A percentile compares a stretch with the other conserved stretches of the same genome.
phyloP scores from a whole-genome alignment of 30 jellyfish, hydroid and myxozoan species.

The Aurelia sp. region DNA sequence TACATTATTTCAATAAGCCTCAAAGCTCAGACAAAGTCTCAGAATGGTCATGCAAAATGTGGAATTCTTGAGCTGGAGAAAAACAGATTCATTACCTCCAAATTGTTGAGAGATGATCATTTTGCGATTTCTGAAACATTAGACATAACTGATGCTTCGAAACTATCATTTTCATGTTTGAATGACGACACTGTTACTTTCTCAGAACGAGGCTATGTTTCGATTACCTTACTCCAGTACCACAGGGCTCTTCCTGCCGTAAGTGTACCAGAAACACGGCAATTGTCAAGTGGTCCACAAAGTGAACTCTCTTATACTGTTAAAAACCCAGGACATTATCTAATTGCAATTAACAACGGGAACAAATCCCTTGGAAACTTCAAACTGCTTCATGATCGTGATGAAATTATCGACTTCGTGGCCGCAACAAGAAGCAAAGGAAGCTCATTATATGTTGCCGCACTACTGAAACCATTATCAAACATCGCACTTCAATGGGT shows the following conservation, averaged over 20 bases:
- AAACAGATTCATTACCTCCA: background rate
- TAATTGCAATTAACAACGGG: background rate
- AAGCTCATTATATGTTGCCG: background rate
- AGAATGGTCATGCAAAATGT: background rate
- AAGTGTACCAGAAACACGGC: background rate
- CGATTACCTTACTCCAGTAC: constrained; percentile 38
- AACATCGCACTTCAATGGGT: background rate
- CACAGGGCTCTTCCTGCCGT: background rate
- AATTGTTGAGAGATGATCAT: background rate
- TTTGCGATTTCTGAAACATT: constrained; percentile 20
- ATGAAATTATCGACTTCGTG: background rate
- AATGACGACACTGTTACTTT: constrained; percentile 8
- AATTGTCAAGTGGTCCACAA: background rate
- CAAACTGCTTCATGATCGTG: background rate
- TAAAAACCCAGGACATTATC: background rate
- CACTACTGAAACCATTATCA: background rate
- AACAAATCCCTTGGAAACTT: background rate
- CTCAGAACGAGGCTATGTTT: background rate
- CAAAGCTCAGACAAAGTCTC: background rate
- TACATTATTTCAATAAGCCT: constrained; percentile 29
- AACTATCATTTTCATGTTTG: constrained; percentile 28
- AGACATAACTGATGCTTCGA: background rate
- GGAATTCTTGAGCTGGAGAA: constrained; percentile 14
- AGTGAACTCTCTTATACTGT: background rate
- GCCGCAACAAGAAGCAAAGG: background rate